Evolutionary conservation across 2,797 vertebrate species (phyloP).

Genomic region (Falco concolor): DNA sequence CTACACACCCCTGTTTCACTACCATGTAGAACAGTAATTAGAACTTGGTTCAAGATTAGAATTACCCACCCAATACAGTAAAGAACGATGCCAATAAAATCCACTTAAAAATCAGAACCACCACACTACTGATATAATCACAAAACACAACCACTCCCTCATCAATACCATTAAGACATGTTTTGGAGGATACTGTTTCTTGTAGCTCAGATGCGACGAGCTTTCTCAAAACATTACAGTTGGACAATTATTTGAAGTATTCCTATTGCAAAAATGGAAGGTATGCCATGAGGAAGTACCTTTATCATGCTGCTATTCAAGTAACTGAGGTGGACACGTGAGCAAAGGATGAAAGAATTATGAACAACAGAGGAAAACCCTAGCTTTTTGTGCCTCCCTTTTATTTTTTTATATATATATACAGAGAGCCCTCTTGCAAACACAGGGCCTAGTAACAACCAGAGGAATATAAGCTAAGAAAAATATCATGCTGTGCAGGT

Average conservation of each 20-base stretch:
- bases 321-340: neutral
- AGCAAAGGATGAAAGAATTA: neutral
- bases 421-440: neutral
- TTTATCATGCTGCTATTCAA: neutral
- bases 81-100: neutral
- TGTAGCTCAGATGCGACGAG: neutral
- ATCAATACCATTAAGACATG: neutral
- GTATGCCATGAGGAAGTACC: neutral
- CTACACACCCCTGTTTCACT: neutral
- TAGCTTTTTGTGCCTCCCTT: neutral
- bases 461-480: neutral
- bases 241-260: neutral
- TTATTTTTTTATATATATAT: neutral
- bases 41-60: neutral
- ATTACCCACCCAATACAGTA: neutral
- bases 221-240: neutral
- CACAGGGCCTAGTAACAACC: neutral
- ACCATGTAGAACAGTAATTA: neutral
- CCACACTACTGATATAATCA: neutral
- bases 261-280: neutral
- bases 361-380: neutral
- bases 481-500: neutral
- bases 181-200: neutral
- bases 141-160: neutral
- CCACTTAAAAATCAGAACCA: neutral